Evolutionary conservation across 92 coral and sea anemone species (phyloP).

Genomic region (Pocillopora meandrina): DNA sequence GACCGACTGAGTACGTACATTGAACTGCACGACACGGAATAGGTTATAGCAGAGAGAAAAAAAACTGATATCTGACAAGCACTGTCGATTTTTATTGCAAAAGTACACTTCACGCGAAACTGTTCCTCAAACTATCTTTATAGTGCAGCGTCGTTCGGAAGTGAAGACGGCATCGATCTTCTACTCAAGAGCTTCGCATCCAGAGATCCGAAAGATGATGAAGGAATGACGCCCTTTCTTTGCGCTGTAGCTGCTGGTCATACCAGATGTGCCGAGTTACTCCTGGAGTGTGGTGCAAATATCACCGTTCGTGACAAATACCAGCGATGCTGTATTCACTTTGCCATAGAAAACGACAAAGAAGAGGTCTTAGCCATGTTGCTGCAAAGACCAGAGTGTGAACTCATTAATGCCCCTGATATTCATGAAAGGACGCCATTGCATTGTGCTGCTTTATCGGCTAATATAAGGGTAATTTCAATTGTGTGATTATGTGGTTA

Average conservation of each 20-base stretch:
- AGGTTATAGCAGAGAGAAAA: no score
- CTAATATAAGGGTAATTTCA: constrained; percentile 51
- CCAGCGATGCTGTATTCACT: constrained; percentile 69
- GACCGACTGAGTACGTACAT: no score
- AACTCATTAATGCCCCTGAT: constrained; percentile 60
- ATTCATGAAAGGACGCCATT: constrained; percentile 66
- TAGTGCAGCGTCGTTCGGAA: constrained; percentile 74
- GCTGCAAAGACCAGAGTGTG: constrained; percentile 31
- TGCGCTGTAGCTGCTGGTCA: constrained; percentile 69
- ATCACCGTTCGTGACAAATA: constrained; percentile 62
- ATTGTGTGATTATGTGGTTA: background rate
- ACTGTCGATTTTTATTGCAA: background rate
- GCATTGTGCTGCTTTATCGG: constrained; percentile 70
- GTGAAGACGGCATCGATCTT: constrained; percentile 40
- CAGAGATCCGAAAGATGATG: constrained; percentile 51
- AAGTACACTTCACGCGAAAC: no score
- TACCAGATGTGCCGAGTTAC: constrained; percentile 50
- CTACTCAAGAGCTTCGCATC: constrained; percentile 49
- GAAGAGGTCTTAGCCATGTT: constrained; percentile 51
- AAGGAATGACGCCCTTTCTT: constrained; percentile 71
- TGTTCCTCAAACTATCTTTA: background rate
- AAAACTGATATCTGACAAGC: no score
- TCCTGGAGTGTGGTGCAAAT: constrained; percentile 65
- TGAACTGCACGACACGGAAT: no score
- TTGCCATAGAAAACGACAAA: constrained; percentile 61